Percentiles rank a stretch among this genome's conserved stretches.
phyloP scores from a whole-genome alignment of 2,797 vertebrate species.

The Sus cebifrons region DNA sequence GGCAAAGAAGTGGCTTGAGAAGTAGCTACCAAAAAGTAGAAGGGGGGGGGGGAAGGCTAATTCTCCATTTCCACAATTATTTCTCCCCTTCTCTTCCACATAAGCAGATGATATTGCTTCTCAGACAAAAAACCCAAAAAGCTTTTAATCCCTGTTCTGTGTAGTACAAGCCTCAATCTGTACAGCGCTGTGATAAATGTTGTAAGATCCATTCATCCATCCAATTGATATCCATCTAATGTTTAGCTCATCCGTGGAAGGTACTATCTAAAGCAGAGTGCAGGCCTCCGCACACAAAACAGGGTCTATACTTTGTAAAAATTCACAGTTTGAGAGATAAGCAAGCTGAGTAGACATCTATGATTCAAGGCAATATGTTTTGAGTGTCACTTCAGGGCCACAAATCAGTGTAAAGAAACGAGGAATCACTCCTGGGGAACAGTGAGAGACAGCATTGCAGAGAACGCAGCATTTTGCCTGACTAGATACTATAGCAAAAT shows the following conservation, averaged over 20 bases:
- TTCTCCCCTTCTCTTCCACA: background rate
- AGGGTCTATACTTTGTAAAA: background rate
- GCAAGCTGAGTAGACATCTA: background rate
- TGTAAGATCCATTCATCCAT: background rate
- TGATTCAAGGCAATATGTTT: background rate
- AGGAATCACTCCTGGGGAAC: background rate
- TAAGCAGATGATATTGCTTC: background rate
- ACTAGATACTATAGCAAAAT: background rate
- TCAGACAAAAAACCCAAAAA: background rate
- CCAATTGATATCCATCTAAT: background rate
- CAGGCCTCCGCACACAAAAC: background rate
- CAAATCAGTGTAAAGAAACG: background rate
- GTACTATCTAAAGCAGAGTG: background rate
- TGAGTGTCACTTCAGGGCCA: background rate
- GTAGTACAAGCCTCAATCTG: background rate
- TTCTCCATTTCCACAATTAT: background rate
- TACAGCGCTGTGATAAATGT: constrained; percentile 43
- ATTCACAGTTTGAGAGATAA: background rate
- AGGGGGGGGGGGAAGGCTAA: background rate
- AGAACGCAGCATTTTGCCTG: background rate
- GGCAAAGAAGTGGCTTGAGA: background rate
- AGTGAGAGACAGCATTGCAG: background rate
- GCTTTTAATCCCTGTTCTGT: background rate
- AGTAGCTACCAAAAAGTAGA: constrained; percentile 3
- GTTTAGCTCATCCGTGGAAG: background rate